Base-by-base conservation (phyloP, 92 coral and sea anemone genomes). In the Heliopora coerulea region DNA sequence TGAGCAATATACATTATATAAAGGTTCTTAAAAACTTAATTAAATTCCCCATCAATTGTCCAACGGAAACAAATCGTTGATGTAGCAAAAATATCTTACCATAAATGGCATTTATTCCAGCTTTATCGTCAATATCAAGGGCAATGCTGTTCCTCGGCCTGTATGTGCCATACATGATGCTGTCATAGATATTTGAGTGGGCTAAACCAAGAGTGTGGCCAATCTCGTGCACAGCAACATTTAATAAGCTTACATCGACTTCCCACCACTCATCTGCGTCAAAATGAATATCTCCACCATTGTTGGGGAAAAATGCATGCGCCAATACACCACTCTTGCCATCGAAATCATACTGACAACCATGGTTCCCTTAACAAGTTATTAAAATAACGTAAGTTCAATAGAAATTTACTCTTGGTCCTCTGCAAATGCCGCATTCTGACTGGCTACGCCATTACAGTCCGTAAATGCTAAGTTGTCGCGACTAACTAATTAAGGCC, bases 261-360 rank as follows among this genome's bases (percentile, higher is more conserved):
- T 33, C 69, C 97, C 97, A 91, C 28, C 58, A 19, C 50, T 89
- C 97, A 15, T 39, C 88, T 29, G 79, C 91, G 29, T 91, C 96
- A 74, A 91, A 89, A 70, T 91, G 97, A 41, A 91, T 89, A 60
- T 82, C 87, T 7, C 96, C 91, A 19, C 84, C 81, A 21, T 52
- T 39, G 8, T 72, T 26, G 4, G 92, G 88, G 66, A 44, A 85
- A 64, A 40, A 80, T 18, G 91, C 91, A 68, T 91, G 96, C 44
- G 88, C 96, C 17, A 73, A n/a, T 9, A 27, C 58, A 17, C 72
- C 64, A 9, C 96, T 89, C 0, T 52, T 75, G 23, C 97, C 97
- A 46, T 91, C 97, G 48, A 91, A 91, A 9, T 32, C 42, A 7
- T 34, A 9, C 1, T 18, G 0, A 49, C 74, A 74, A 0, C 83